These are phyloP conservation scores for Aphidoletes aphidimyza DNA, from an alignment of 2,888 invertebrate species.

Conservation along the genomic window DNA sequence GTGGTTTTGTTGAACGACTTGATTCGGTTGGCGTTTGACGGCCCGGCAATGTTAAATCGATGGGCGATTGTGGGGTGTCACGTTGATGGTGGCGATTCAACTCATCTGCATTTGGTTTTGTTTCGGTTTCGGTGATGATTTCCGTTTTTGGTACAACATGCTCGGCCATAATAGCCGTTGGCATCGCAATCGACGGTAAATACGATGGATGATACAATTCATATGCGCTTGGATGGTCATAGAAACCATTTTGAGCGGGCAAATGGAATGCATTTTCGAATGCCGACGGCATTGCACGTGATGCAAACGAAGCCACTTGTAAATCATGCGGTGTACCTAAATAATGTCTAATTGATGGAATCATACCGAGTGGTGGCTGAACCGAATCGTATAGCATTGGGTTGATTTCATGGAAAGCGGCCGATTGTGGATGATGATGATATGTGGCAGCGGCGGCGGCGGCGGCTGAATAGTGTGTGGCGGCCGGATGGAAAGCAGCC, in stretches of 20 bases:
- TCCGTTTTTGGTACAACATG: slow-evolving; percentile 18
- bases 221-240: slow-evolving; percentile 58
- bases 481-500: background rate
- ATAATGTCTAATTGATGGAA: slow-evolving; percentile 30
- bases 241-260: slow-evolving; percentile 57
- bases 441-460: no score
- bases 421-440: slow-evolving; percentile 26
- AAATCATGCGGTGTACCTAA: slow-evolving; percentile 8
- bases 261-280: slow-evolving; percentile 56
- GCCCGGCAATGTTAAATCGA: slow-evolving; percentile 17
- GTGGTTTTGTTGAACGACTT: background rate
- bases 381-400: slow-evolving; percentile 19
- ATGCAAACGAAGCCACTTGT: slow-evolving; percentile 5
- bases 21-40: slow-evolving; percentile 1
- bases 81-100: no score
- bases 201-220: slow-evolving; percentile 56
- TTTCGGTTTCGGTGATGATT: background rate
- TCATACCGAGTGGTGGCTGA: background rate
- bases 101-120: background rate
- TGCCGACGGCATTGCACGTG: slow-evolving; percentile 56
- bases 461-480: slow-evolving; percentile 15
- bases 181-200: slow-evolving; percentile 12
- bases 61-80: slow-evolving; percentile 58
- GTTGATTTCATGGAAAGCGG: slow-evolving; percentile 14
- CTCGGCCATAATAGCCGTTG: background rate